A percentile compares a stretch with the other conserved stretches of the same genome.
Conservation (phyloP, 1,140 invertebrate species). For the Hypothenemus hampei region DNA sequence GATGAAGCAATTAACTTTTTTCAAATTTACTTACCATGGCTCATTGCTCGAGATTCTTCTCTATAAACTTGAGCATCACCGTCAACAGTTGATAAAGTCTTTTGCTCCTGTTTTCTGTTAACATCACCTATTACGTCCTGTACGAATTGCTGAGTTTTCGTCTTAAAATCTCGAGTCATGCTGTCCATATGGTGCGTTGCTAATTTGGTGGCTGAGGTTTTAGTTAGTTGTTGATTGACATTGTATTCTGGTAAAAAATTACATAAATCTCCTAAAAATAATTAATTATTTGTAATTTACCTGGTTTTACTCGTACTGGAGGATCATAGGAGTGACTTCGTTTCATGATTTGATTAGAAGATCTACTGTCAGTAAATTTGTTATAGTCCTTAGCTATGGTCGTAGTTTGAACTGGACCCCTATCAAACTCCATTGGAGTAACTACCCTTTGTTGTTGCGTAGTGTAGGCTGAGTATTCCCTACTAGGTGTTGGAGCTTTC, state of each 20-base stretch:
- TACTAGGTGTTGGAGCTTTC: slow-evolving; percentile 47
- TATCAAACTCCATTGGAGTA: slow-evolving; percentile 59
- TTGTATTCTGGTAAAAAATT: too few species aligned
- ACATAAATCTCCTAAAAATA: too few species aligned
- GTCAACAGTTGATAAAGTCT: slow-evolving; percentile 49
- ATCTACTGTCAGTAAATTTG: slow-evolving; percentile 32
- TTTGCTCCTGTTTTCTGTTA: slow-evolving; percentile 48
- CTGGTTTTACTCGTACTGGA: slow-evolving; percentile 24
- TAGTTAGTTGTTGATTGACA: slow-evolving; percentile 47
- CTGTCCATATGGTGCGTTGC: slow-evolving; percentile 59
- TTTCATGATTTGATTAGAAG: slow-evolving; percentile 37
- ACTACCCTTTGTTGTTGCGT: slow-evolving; percentile 48
- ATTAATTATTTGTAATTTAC: too few species aligned
- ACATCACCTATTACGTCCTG: slow-evolving; percentile 61
- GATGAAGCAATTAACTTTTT: too few species aligned
- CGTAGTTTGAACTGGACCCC: slow-evolving; percentile 49
- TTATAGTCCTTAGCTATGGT: slow-evolving; percentile 32
- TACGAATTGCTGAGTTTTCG: slow-evolving; percentile 65
- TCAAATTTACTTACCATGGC: slow-evolving; percentile 60
- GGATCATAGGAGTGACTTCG: slow-evolving; percentile 42
- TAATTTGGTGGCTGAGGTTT: slow-evolving; percentile 49
- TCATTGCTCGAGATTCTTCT: slow-evolving; percentile 62
- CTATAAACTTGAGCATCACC: slow-evolving; percentile 62
- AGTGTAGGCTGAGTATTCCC: slow-evolving; percentile 47
- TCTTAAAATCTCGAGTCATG: slow-evolving; percentile 65